These are phyloP conservation scores for Chaetorhynchus papuensis DNA, from an alignment of 2,113 vertebrate species.

Conservation along the genomic window DNA sequence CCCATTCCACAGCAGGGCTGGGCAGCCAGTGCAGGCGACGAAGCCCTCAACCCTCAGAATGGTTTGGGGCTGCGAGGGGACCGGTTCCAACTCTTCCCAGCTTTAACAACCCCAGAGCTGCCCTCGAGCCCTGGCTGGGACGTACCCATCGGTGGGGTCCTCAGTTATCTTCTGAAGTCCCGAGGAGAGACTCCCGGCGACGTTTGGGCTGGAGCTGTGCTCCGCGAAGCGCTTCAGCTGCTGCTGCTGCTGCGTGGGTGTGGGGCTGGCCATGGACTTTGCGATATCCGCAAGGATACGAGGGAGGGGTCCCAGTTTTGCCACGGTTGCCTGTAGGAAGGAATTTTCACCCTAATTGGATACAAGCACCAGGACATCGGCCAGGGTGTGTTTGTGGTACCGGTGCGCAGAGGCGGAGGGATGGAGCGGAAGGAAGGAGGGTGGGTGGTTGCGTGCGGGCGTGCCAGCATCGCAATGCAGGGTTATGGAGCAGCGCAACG, in stretches of 20 bases:
- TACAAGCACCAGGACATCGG: constrained; percentile 77
- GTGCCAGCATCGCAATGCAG: constrained; percentile 83
- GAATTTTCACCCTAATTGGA: constrained; percentile 98
- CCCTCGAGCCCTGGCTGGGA: not conserved
- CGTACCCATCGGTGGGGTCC: constrained; percentile 86
- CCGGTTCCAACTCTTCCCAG: not conserved
- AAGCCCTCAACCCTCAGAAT: not conserved
- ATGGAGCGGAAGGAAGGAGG: constrained; percentile 74
- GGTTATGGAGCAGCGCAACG: constrained; percentile 83
- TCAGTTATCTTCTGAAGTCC: constrained; percentile 94
- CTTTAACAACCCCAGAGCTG: not conserved
- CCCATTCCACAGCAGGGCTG: accelerated
- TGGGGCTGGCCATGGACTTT: constrained; percentile 83
- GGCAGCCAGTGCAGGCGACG: not conserved
- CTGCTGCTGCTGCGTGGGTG: constrained; percentile 87
- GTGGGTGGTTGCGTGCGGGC: constrained; percentile 73
- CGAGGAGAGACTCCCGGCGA: constrained; percentile 88
- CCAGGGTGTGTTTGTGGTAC: constrained; percentile 49
- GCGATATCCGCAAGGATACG: constrained; percentile 92
- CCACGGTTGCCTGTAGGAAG: constrained; percentile 97
- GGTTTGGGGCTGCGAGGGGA: not conserved
- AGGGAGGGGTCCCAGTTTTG: constrained; percentile 92
- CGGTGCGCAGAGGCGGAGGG: constrained; percentile 74
- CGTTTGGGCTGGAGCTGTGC: constrained; percentile 85
- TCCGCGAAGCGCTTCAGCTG: constrained; percentile 83